Evolutionary conservation across 1,140 invertebrate species (phyloP).

Genomic region (honey bee (Apis mellifera)): DNA sequence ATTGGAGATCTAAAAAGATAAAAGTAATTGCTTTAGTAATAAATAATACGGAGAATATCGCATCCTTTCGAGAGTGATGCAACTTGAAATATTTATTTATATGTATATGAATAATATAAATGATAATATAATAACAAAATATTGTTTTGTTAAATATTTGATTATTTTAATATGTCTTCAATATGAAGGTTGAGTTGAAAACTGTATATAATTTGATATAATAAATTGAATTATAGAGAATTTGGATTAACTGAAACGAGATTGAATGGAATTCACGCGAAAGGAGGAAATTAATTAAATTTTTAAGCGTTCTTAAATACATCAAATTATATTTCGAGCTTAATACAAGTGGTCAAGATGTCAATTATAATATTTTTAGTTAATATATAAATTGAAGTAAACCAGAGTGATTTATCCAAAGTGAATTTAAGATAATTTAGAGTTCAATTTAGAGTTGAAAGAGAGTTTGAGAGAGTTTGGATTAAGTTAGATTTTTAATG

Average conservation of each 20-base stretch:
- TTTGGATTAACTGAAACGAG: background rate
- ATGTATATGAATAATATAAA: background rate
- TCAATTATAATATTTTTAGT: background rate
- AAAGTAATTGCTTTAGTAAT: background rate
- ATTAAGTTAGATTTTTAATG: background rate
- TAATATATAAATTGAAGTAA: too few species aligned
- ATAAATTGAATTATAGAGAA: background rate
- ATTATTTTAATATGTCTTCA: background rate
- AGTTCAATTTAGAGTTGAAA: background rate
- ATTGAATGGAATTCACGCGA: background rate
- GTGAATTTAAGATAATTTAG: background rate
- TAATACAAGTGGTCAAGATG: too few species aligned
- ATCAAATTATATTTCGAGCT: background rate
- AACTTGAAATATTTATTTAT: too few species aligned
- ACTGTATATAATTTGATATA: background rate
- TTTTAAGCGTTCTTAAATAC: background rate
- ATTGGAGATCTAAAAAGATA: background rate
- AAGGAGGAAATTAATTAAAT: background rate
- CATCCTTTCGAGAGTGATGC: too few species aligned
- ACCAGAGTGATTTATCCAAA: background rate
- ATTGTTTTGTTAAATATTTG: background rate
- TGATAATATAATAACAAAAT: background rate
- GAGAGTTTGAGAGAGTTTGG: background rate
- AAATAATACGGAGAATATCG: too few species aligned
- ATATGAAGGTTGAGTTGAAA: background rate